A percentile compares a stretch with the other conserved stretches of the same genome.
Evolutionary conservation across 2,888 invertebrate genomes (phyloP).

Genomic region (Troides oblongomaculatus): DNA sequence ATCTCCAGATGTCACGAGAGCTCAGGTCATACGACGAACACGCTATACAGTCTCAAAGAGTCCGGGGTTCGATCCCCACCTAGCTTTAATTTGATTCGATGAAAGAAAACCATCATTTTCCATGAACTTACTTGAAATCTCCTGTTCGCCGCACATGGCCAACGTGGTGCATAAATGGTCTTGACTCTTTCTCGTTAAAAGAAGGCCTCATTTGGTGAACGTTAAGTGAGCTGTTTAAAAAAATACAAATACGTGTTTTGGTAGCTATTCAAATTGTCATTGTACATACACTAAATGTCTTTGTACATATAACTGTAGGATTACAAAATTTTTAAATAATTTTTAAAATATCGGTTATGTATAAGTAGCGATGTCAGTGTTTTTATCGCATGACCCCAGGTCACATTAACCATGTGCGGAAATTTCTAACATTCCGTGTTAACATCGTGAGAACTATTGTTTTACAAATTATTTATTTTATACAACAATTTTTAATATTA

Average conservation of each 20-base stretch:
- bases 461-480: constrained; percentile 12
- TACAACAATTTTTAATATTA: constrained; percentile 9
- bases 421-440: background rate
- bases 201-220: no score
- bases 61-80: no score
- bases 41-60: no score
- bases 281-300: background rate
- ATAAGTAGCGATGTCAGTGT: background rate
- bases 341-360: background rate
- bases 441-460: background rate
- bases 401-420: background rate
- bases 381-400: background rate
- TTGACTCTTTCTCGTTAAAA: no score
- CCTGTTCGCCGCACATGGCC: no score
- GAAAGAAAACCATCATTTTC: no score
- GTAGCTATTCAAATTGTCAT: background rate
- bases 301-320: background rate
- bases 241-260: background rate
- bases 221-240: no score
- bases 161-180: no score
- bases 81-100: no score
- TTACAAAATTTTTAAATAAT: background rate
- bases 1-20: no score
- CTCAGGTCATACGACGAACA: no score
- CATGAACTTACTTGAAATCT: no score